These are phyloP conservation scores for Florisuga fusca DNA, from an alignment of 2,797 vertebrate genomes.

Conservation along the genomic window DNA sequence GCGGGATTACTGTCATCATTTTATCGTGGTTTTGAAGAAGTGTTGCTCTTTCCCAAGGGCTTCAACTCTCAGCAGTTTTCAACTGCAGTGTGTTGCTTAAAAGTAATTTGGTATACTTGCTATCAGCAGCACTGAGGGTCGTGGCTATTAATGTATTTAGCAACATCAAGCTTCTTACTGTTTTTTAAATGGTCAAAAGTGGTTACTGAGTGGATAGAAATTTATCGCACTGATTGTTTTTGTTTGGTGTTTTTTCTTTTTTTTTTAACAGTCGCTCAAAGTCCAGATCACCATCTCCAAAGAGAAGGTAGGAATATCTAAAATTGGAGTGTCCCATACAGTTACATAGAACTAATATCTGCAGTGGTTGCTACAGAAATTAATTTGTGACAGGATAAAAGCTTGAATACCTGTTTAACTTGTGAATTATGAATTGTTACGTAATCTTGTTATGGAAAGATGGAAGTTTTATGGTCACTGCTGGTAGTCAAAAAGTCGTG, in stretches of 20 bases:
- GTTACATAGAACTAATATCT: background rate
- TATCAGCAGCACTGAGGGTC: background rate
- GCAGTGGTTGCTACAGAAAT: background rate
- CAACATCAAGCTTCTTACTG: background rate
- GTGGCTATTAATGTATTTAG: background rate
- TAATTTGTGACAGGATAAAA: background rate
- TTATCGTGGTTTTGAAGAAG: background rate
- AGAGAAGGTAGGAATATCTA: slow-evolving; percentile 82
- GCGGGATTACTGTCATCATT: background rate
- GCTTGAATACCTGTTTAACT: background rate
- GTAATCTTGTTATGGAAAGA: background rate
- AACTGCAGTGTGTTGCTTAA: slow-evolving; percentile 28
- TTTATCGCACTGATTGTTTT: background rate
- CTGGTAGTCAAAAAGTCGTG: background rate
- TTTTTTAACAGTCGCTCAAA: slow-evolving; percentile 84
- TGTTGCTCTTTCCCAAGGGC: background rate
- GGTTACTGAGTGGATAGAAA: background rate
- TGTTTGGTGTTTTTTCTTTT: background rate
- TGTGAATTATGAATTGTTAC: background rate
- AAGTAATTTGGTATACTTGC: background rate
- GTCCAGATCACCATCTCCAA: slow-evolving; percentile 87
- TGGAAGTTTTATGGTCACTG: background rate
- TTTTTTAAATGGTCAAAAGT: background rate
- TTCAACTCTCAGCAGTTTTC: background rate
- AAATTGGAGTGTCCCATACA: background rate